Evolutionary conservation across 2,888 invertebrate species (phyloP).

Genomic region (Drosophila cognata): DNA sequence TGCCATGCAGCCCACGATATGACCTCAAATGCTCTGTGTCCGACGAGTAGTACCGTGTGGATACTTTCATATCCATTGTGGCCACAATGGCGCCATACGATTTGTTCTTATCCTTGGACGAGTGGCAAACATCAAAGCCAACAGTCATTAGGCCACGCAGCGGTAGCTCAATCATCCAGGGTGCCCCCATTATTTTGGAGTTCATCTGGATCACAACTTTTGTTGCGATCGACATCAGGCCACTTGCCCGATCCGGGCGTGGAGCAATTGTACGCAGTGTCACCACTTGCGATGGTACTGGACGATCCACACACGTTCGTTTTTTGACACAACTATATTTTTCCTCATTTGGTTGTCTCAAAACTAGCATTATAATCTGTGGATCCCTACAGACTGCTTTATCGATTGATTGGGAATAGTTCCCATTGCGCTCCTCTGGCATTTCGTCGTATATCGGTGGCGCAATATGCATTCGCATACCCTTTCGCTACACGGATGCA

Average conservation of each 20-base stretch:
- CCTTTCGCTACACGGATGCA: no score
- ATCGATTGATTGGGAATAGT: no score
- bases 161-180: conserved; percentile 92
- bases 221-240: conserved; percentile 92
- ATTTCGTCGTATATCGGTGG: no score
- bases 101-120: conserved; percentile 88
- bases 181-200: conserved; percentile 96
- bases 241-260: conserved; percentile 82
- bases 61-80: conserved; percentile 86
- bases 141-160: conserved; percentile 90
- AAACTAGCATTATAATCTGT: conserved; percentile 87
- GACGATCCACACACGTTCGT: conserved; percentile 91
- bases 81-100: conserved; percentile 93
- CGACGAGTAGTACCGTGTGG: conserved; percentile 90
- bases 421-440: no score
- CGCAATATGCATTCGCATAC: no score
- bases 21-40: conserved; percentile 88
- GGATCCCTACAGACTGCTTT: no score
- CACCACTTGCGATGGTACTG: conserved; percentile 89
- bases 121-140: conserved; percentile 96
- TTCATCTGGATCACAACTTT: conserved; percentile 97
- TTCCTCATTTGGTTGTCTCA: conserved; percentile 89
- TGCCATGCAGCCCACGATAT: conserved; percentile 74
- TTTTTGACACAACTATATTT: conserved; percentile 95
- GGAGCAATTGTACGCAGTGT: conserved; percentile 81